phyloP scores from a whole-genome alignment of 1,140 invertebrate species.

The Pteromalus puparum region DNA sequence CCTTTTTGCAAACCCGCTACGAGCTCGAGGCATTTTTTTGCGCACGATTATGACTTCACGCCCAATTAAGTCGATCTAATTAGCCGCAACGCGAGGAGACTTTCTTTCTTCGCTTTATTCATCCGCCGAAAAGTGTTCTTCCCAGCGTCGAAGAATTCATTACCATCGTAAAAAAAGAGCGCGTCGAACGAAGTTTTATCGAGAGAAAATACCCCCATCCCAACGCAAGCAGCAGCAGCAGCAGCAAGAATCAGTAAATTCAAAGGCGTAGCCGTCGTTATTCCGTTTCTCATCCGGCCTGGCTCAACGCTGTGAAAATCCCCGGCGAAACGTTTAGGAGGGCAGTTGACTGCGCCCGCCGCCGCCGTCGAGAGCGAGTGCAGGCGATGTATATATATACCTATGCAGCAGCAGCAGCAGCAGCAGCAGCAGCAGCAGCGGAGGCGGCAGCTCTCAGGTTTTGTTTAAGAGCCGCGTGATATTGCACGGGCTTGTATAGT shows the following conservation, averaged over 20 bases:
- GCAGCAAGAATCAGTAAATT: slow-evolving; percentile 18
- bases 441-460: neutral
- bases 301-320: neutral
- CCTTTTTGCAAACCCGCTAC: too few relatives aligned
- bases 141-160: too few relatives aligned
- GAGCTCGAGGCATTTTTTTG: neutral
- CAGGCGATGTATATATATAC: neutral
- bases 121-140: too few relatives aligned
- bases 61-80: neutral
- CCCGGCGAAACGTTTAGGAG: neutral
- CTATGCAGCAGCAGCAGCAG: neutral
- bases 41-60: neutral
- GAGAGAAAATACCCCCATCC: too few relatives aligned
- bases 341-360: slow-evolving; percentile 11
- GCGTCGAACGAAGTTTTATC: too few relatives aligned
- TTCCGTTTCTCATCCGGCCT: neutral
- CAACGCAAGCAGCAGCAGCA: too few relatives aligned
- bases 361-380: neutral
- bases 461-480: slow-evolving; percentile 21
- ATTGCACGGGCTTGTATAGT: neutral
- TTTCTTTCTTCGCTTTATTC: too few relatives aligned
- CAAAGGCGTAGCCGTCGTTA: slow-evolving; percentile 21
- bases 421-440: too few relatives aligned
- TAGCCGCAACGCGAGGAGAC: neutral
- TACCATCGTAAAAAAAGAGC: too few relatives aligned